phyloP scores from a whole-genome alignment of 2,113 vertebrate genomes.

The Parus major region DNA sequence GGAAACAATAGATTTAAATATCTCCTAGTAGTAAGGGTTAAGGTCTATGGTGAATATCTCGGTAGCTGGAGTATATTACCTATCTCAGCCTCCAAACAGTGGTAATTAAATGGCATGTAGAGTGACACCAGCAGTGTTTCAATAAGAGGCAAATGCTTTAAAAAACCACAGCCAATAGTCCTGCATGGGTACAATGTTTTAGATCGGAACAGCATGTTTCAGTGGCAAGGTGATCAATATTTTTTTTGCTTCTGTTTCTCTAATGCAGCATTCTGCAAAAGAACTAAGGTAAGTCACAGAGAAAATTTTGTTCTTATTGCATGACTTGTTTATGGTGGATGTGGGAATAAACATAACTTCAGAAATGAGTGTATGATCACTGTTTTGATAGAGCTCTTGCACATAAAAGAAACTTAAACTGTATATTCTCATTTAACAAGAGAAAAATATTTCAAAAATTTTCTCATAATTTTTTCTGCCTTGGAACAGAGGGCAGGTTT shows the following conservation, averaged over 20 bases:
- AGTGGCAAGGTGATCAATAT: constrained; percentile 36
- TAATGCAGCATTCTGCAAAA: constrained; percentile 60
- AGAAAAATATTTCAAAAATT: neutral
- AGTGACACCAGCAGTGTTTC: neutral
- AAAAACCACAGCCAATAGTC: neutral
- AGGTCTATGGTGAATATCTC: neutral
- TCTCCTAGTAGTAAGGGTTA: neutral
- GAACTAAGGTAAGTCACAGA: constrained; percentile 46
- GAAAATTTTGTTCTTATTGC: constrained; percentile 39
- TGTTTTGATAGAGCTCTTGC: constrained; percentile 22
- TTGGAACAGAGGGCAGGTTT: neutral
- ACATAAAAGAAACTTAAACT: neutral
- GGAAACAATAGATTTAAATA: neutral
- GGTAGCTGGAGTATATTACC: neutral
- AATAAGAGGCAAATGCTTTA: neutral
- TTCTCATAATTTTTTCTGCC: neutral
- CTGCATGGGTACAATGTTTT: neutral
- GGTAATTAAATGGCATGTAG: neutral
- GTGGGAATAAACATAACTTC: neutral
- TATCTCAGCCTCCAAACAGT: neutral
- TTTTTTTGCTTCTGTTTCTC: constrained; percentile 63
- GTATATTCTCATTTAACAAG: neutral
- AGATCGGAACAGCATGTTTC: neutral
- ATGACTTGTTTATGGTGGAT: constrained; percentile 16
- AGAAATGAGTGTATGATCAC: neutral